These are phyloP conservation scores for Drosophila pullipes DNA, from an alignment of 2,888 invertebrate species.

Conservation along the genomic window DNA sequence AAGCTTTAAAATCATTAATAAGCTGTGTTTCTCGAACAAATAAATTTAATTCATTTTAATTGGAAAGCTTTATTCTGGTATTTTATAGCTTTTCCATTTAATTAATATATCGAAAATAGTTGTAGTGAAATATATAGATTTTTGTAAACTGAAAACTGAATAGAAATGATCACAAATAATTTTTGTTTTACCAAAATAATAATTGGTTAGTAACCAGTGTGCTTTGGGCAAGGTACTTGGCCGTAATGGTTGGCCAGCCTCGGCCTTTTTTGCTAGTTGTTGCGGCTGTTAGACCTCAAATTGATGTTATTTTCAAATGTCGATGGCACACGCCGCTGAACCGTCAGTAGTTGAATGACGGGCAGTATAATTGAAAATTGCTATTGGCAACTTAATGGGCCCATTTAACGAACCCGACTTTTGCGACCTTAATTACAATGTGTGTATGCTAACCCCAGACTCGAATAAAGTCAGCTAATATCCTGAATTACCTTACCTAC, in stretches of 20 bases:
- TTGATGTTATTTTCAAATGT: slow-evolving; percentile 77
- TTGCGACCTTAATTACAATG: slow-evolving; percentile 69
- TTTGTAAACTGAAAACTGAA: not conserved
- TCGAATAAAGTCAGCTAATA: not conserved
- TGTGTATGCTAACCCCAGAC: slow-evolving; percentile 61
- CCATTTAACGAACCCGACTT: slow-evolving; percentile 18
- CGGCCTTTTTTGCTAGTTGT: slow-evolving; percentile 43
- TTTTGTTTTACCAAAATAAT: not conserved
- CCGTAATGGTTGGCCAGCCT: slow-evolving; percentile 28
- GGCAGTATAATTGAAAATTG: slow-evolving; percentile 73
- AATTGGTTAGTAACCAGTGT: slow-evolving; percentile 19
- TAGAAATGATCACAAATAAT: not conserved
- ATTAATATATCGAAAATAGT: not conserved
- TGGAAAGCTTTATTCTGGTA: too few species aligned
- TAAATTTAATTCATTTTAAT: not conserved
- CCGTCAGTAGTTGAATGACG: slow-evolving; percentile 43
- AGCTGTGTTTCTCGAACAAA: too few species aligned
- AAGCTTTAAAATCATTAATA: not conserved
- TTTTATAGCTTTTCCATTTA: too few species aligned
- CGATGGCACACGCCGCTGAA: slow-evolving; percentile 66
- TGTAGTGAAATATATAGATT: not conserved
- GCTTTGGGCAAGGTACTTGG: slow-evolving; percentile 32
- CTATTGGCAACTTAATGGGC: slow-evolving; percentile 77
- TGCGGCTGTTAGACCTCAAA: slow-evolving; percentile 58
- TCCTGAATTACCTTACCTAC: not conserved